Evolutionary conservation across 2,797 vertebrate species (phyloP).

Genomic region (Knipowitschia caucasica): DNA sequence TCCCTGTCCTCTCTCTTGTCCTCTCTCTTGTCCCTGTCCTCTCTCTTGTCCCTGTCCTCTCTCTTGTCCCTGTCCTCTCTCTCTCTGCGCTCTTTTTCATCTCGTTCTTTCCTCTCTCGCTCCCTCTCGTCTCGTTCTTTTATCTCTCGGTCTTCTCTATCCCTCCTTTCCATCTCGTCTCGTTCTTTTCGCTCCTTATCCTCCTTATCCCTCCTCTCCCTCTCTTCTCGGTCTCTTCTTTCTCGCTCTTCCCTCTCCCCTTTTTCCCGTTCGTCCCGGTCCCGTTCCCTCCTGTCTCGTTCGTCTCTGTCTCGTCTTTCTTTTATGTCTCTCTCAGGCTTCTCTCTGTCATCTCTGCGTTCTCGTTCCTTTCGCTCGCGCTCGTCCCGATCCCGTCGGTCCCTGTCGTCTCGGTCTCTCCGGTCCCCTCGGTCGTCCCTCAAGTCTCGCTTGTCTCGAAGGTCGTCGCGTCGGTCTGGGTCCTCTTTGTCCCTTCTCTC

Average conservation of each 20-base stretch:
- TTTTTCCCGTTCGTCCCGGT: slow-evolving; percentile 14
- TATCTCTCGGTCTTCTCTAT: slow-evolving; percentile 3
- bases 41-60: slow-evolving; percentile 40
- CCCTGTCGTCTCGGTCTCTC: slow-evolving; percentile 40
- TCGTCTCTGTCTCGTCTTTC: slow-evolving; percentile 30
- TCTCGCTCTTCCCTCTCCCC: slow-evolving; percentile 32
- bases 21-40: slow-evolving; percentile 29
- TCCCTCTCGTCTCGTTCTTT: slow-evolving; percentile 19
- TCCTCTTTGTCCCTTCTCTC: slow-evolving; percentile 56
- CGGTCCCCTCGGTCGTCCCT: slow-evolving; percentile 45
- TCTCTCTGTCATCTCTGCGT: slow-evolving; percentile 24
- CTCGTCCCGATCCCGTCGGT: slow-evolving; percentile 25
- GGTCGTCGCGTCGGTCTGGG: slow-evolving; percentile 45
- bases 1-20: slow-evolving; percentile 26
- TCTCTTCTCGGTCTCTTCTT: slow-evolving; percentile 14
- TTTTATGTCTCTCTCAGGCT: slow-evolving; percentile 25
- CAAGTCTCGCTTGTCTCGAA: slow-evolving; percentile 38
- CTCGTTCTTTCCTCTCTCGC: slow-evolving; percentile 22
- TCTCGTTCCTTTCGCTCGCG: slow-evolving; percentile 21
- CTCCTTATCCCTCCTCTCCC: slow-evolving; percentile 15
- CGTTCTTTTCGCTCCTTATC: slow-evolving; percentile 23
- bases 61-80: slow-evolving; percentile 37
- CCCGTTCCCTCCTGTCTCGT: slow-evolving; percentile 14
- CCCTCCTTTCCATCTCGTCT: slow-evolving; percentile 25
- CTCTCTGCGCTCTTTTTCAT: slow-evolving; percentile 25